Evolutionary conservation across 2,113 vertebrate species (phyloP), one percentile per base, ranked within the genome.

Genomic region (Hemichromis elongatus): DNA sequence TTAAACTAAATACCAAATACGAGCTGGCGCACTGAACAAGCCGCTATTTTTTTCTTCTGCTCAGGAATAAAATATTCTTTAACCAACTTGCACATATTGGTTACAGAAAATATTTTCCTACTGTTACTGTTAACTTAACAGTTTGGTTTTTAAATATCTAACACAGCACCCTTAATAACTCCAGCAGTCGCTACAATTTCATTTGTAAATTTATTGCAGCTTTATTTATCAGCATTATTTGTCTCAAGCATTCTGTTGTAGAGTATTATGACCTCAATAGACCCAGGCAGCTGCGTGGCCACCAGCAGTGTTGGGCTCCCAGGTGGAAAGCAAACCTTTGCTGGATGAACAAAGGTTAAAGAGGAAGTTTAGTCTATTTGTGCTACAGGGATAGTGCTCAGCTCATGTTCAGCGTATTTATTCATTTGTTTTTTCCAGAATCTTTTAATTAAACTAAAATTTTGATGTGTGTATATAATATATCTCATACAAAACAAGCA

Each of bases 271-370:
- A 81, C 54, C 75, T 52, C 26, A 35, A 42, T 21, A 6, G 7
- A 28, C 42, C 18, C 56, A 55, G 2, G 40, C 59, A 18, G 70
- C 59, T 42, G 35, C n/a, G 19, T 26, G 55, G 35, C 50, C 11
- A 35, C 11, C 33, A 1, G 83, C 14, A 45, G 6, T 0, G n/a
- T 56, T 1, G 5, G 42, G 77, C 56, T 85, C 82, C 85, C 75
- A 35, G 66, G 79, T 82, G 81, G 53, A 35, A 61, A 52, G 56
- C 16, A 55, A 85, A 33, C 26, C 11, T 37, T 26, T 53, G n/a
- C 42, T 21, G 4, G 16, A 84, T n/a, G 35, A 80, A 18, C 21
- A 42, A 70, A 66, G 83, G 19, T 86, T 81, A 42, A 80, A 73
- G 12, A 55, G 35, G 56, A 54, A 78, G 63, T 54, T 59, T 56